Base-by-base conservation (phyloP, 2,797 vertebrate species). In the Champsocephalus gunnari region DNA sequence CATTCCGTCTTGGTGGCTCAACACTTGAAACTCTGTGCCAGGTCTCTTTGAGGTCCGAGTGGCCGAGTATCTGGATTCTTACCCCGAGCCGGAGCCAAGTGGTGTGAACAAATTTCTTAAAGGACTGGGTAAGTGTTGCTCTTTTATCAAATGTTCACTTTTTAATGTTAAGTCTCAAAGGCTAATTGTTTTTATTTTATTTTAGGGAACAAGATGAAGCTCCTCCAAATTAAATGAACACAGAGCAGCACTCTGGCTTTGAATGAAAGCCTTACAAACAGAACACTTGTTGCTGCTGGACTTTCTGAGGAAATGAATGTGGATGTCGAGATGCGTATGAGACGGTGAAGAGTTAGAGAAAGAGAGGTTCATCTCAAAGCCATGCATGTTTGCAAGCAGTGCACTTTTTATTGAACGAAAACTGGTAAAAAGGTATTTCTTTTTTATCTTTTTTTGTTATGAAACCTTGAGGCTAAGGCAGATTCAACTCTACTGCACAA, bases 41-140 rank as follows among this genome's bases (percentile, higher is more conserved):
- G 98, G 98, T 61, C 95, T 99, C 72, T 99, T 99, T 95, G 98
- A 99, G 88, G 78, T 95, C 58, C 94, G 98, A 88, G 97, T 97
- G 63, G 91, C 92, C 4, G 96, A 98, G 75, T 96, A 98, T 90
- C 92, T 99, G 92, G 95, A 96, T 73, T 96, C 96, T 0, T 93
- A 95, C 86, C 94, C 96, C 43, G 98, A 97, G 67, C 90, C 95
- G 0, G 97, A 97, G 85, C 95, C 95, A 41, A 97, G 95, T 5
- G 96, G 97, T 3, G 89, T 99, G 85, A 98, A 99, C 92, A 97
- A 91, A 93, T 97, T 99, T 91, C 93, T 99, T 58, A 97, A 97
- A 85, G 98, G 95, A 82, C 94, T 99, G 12, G 97, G 98, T 99
- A 89, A 95, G 94, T 84, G 13, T 38, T 17, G 3, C 32, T 44